Evolutionary conservation across 2,888 invertebrate species (phyloP).

Genomic region (Clepsis dumicolana): DNA sequence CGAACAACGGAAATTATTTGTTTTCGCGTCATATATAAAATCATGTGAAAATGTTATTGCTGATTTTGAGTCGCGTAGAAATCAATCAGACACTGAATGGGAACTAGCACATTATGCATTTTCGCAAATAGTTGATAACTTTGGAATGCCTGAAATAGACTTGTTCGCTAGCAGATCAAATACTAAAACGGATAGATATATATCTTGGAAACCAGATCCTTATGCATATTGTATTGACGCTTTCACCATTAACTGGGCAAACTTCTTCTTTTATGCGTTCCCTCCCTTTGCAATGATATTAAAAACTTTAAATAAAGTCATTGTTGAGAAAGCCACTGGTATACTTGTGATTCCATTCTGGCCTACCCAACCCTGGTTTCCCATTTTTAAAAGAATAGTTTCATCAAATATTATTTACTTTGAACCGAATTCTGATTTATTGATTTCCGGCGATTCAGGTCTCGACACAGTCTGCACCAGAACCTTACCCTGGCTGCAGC

Average conservation of each 20-base stretch:
- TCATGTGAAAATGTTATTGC: background rate
- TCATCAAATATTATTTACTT: background rate
- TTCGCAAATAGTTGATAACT: background rate
- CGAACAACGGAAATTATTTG: too few species aligned
- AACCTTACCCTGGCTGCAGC: background rate
- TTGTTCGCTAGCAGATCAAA: conserved; percentile 13
- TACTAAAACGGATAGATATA: too few species aligned
- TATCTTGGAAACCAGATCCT: conserved; percentile 20
- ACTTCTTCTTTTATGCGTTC: conserved; percentile 5
- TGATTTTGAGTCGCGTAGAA: background rate
- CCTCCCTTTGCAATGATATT: too few species aligned
- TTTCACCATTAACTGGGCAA: conserved; percentile 1
- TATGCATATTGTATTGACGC: conserved; percentile 10
- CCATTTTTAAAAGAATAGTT: background rate
- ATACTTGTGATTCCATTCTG: background rate
- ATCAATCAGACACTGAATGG: background rate
- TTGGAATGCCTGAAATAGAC: conserved; percentile 9
- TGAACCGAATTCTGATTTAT: background rate
- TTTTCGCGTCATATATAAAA: too few species aligned
- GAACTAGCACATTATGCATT: background rate
- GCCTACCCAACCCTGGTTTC: conserved; percentile 11
- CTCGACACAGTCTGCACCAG: background rate
- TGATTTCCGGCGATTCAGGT: background rate
- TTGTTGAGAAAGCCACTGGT: conserved; percentile 12
- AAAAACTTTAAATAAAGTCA: background rate